A percentile compares a stretch with the other conserved stretches of the same genome.
Conservation (phyloP, 2,797 vertebrate species). For the Esox masquinongy region DNA sequence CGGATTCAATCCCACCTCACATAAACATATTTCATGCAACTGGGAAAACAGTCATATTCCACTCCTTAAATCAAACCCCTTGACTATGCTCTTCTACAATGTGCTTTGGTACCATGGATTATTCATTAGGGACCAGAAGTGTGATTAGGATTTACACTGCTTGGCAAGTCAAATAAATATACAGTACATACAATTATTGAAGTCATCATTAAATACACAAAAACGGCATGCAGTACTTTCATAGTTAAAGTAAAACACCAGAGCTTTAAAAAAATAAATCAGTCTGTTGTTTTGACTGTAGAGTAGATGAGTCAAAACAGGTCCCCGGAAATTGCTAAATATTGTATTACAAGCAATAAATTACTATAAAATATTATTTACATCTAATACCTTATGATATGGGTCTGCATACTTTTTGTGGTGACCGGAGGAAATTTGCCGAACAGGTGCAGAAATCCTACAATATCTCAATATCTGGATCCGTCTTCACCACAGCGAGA, state of each 20-base stretch:
- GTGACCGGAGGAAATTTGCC: neutral
- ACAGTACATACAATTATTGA: constrained; percentile 28
- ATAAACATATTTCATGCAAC: constrained; percentile 71
- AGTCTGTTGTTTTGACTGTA: too few species aligned
- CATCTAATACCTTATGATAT: too few species aligned
- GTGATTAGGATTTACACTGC: neutral
- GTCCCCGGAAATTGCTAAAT: too few species aligned
- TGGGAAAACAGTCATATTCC: constrained; percentile 65
- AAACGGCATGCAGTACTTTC: constrained; percentile 32
- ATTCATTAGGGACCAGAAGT: neutral
- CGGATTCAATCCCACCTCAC: constrained; percentile 17
- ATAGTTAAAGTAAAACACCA: neutral
- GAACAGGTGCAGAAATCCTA: constrained; percentile 61
- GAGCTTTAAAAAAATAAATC: too few species aligned
- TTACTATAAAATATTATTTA: too few species aligned
- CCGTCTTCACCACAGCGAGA: neutral
- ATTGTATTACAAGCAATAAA: too few species aligned
- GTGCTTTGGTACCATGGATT: neutral
- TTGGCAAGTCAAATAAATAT: constrained; percentile 26
- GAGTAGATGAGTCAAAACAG: too few species aligned
- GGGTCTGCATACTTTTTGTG: neutral
- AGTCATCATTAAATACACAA: constrained; percentile 40
- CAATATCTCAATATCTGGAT: constrained; percentile 40
- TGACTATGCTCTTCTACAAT: neutral
- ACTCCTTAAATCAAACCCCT: constrained; percentile 62